Evolutionary conservation across 2,888 invertebrate species (phyloP), one percentile per base, ranked within the genome.

Genomic region (Agonopterix arenella): DNA sequence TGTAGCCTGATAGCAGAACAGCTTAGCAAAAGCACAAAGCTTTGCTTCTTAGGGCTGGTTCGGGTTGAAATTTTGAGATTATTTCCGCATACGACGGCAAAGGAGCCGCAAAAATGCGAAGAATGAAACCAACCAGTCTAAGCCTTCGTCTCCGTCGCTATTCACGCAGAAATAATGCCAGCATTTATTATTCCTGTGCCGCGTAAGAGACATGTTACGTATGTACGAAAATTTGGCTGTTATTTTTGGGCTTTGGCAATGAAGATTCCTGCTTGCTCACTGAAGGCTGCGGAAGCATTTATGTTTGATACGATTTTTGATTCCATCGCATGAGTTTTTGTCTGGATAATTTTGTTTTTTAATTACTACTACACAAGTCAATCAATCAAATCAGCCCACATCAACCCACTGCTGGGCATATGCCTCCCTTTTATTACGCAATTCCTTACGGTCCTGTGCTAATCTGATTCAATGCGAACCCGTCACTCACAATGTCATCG

Each of bases 41-140:
- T 67, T 66, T 68, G 73, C 76, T 73, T 76, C 78, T 74, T 70
- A 74, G 66, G 43, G 11, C 8, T 60, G 11, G 16, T 59, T 60
- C 64, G 64, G 67, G 70, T 68, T 66, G 64, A 71, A 73, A 73
- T 72, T 76, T 72, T 68, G 64, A 64, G 68, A 70, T 66, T 62
- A 76, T 76, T 76, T 73, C 67, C 71, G 65, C 57, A 57, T 57
- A 64, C 64, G 61, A 64, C 64, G 58, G 66, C 68, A 76, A 73
- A 77, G 70, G 68, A 67, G 66, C 76, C 77, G 68, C 76, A 75
- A 73, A 76, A 78, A 78, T 77, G 73, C 64, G 64, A 73, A 67
- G 71, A 76, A 73, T 73, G 69, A 59, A 58, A 58, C 64, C 63
- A 60, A 51, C 48, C 56, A 58, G 52, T 57, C 55, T 56, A 57